phyloP scores from a whole-genome alignment of 2,113 vertebrate genomes.

The Pipa parva region DNA sequence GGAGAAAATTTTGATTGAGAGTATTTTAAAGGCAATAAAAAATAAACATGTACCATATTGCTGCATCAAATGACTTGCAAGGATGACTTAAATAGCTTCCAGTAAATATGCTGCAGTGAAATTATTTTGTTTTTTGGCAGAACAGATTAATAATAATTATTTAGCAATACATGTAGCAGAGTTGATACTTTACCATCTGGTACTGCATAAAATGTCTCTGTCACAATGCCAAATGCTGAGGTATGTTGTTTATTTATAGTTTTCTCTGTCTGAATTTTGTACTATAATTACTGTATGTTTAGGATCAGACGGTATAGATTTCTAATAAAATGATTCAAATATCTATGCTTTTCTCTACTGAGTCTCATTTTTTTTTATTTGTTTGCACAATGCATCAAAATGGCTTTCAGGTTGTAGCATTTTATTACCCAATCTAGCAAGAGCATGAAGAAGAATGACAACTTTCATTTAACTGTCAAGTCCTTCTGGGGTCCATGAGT shows the following conservation, averaged over 20 bases:
- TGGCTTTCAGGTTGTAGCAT: conserved; percentile 16
- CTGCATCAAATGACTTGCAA: background rate
- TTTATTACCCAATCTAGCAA: conserved; percentile 22
- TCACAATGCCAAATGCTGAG: background rate
- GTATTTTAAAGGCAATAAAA: background rate
- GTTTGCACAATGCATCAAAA: conserved; percentile 26
- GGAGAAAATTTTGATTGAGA: no score
- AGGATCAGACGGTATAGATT: conserved; percentile 17
- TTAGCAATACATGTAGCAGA: background rate
- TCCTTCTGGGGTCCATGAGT: conserved; percentile 27
- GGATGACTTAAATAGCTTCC: background rate
- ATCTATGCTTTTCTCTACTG: background rate
- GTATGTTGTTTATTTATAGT: background rate
- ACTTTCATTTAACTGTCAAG: conserved; percentile 39
- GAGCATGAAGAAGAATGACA: conserved; percentile 37
- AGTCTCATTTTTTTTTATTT: conserved; percentile 32
- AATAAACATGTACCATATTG: background rate
- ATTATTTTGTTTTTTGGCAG: background rate
- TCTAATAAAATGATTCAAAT: conserved; percentile 13
- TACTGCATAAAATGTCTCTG: background rate
- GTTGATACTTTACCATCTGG: background rate
- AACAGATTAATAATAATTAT: conserved; percentile 14
- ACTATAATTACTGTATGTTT: background rate
- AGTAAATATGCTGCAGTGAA: background rate
- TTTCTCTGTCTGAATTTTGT: conserved; percentile 8